Conservation (phyloP, 2,797 vertebrate species). For the Pogonophryne albipinna region DNA sequence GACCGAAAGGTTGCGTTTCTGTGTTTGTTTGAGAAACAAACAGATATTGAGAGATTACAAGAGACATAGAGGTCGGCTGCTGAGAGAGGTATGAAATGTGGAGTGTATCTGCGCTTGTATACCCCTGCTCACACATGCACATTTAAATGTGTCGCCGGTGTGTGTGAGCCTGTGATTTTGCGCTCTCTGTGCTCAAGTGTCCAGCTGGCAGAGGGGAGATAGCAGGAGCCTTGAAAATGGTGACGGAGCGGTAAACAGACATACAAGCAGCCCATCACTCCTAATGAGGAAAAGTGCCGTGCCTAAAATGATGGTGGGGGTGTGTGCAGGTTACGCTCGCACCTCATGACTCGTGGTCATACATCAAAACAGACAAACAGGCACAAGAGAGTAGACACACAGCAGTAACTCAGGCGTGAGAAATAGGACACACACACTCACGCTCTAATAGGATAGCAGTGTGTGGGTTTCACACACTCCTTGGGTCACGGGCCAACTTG, state of each 20-base stretch:
- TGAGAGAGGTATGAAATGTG: constrained; percentile 49
- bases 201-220: constrained; percentile 79
- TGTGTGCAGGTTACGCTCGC: constrained; percentile 4
- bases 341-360: constrained; percentile 49
- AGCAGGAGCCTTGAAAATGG: constrained; percentile 75
- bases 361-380: constrained; percentile 60
- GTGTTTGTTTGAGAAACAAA: constrained; percentile 70
- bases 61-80: constrained; percentile 52
- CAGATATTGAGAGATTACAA: constrained; percentile 71
- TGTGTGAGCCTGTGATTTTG: constrained; percentile 46
- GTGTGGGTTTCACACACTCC: constrained; percentile 42
- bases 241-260: constrained; percentile 71
- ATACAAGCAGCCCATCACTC: constrained; percentile 75
- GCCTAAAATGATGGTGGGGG: constrained; percentile 55
- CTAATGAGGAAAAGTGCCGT: constrained; percentile 74
- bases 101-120: neutral
- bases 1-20: constrained; percentile 62
- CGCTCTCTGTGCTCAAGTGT: constrained; percentile 69
- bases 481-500: constrained; percentile 63
- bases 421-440: constrained; percentile 38
- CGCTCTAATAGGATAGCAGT: constrained; percentile 11
- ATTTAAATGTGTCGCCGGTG: constrained; percentile 52
- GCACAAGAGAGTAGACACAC: constrained; percentile 40
- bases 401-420: constrained; percentile 31
- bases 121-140: constrained; percentile 23